Evolutionary conservation across 2,113 vertebrate species (phyloP), one percentile per base, ranked within the genome.

Genomic region (Castor canadensis): DNA sequence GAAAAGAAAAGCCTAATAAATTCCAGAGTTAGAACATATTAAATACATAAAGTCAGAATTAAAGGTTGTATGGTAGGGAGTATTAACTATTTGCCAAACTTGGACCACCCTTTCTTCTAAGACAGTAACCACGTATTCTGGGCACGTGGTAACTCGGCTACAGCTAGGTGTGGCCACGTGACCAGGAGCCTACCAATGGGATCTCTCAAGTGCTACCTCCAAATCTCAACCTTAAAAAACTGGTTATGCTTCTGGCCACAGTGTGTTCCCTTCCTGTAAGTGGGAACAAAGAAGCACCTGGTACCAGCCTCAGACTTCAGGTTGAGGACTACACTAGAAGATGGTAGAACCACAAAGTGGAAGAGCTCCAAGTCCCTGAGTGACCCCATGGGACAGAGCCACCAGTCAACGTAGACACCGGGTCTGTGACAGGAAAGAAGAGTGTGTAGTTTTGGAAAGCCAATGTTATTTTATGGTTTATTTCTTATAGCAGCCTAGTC

Each of bases 1-100:
- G n/a, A 89, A 64, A 85, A 52, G 40, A 69, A 91, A 96, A 69
- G 43, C 82, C 49, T 80, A 66, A 92, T 54, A 62, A 73, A 89
- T 58, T 52, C 40, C 24, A 81, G 83, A 64, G 60, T 47, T 75
- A 47, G 28, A 64, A 87, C 11, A 87, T 30, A 66, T 0, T 62
- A 38, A 86, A 60, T 17, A 94, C 24, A 19, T 30, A 5, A 66
- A 72, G 47, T 84, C 13, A 52, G 24, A 52, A 62, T 19, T 58
- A 43, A 83, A 72, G 71, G 47, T 35, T 20, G 54, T 38, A 9
- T 16, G 16, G 54, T 35, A 9, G 1, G 85, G 45, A 69, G 2
- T 2, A 7, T 2, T 9, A 40, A 43, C n/a, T 17, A 9, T n/a
- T 64, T 30, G 32, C 19, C n/a, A 24, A 49, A 45, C 71, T 56